These are phyloP conservation scores for Oscheius myriophilus DNA, from an alignment of 2,888 invertebrate species.

Conservation along the genomic window DNA sequence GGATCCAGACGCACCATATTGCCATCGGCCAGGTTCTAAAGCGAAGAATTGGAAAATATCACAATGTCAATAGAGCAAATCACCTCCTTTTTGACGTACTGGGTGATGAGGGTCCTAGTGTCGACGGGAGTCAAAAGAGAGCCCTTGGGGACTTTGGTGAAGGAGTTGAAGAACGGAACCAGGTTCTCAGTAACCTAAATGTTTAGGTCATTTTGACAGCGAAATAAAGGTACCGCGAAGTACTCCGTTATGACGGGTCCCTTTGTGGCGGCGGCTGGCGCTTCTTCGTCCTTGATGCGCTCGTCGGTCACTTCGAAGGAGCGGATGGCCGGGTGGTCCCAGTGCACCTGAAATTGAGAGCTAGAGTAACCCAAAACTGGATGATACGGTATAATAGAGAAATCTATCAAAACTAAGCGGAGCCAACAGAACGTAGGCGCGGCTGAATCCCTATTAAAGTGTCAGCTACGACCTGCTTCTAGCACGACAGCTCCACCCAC, in stretches of 20 bases:
- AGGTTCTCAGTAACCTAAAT: slow-evolving; percentile 53
- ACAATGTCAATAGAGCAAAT: neutral
- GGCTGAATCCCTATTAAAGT: too few species aligned
- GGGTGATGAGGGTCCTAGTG: slow-evolving; percentile 38
- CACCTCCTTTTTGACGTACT: slow-evolving; percentile 56
- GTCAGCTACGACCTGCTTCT: too few species aligned
- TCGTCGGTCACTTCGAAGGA: slow-evolving; percentile 52
- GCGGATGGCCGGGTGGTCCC: slow-evolving; percentile 49
- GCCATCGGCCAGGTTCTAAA: slow-evolving; percentile 45
- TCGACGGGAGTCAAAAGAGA: slow-evolving; percentile 52
- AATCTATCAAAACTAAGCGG: too few species aligned
- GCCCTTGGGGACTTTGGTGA: slow-evolving; percentile 40
- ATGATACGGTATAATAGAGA: too few species aligned
- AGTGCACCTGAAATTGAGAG: slow-evolving; percentile 37
- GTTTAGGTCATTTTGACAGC: neutral
- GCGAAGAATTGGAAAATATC: neutral
- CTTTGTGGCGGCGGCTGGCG: slow-evolving; percentile 4
- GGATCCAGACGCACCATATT: slow-evolving; percentile 50
- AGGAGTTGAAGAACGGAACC: slow-evolving; percentile 40
- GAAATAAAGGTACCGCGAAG: slow-evolving; percentile 25
- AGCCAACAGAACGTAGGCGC: too few species aligned
- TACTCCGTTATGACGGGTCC: slow-evolving; percentile 43
- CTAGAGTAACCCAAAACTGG: too few species aligned
- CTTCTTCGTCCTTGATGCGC: slow-evolving; percentile 47
- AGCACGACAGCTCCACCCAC: too few species aligned